phyloP scores from a whole-genome alignment of 2,888 invertebrate species.

The Drosophila multiciliata region DNA sequence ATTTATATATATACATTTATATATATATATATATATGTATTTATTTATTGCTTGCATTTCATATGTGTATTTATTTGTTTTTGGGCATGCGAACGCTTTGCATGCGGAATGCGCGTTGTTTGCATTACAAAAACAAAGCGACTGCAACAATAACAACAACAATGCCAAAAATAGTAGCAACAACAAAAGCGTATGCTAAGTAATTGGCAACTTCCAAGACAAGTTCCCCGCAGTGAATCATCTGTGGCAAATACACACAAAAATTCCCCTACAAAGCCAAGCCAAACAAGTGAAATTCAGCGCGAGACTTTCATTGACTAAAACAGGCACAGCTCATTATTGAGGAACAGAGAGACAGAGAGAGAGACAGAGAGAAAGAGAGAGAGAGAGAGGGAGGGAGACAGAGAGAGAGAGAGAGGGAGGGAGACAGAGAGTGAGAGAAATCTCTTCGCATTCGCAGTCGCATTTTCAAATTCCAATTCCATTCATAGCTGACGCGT shows the following conservation, averaged over 20 bases:
- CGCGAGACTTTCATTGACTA: slow-evolving; percentile 51
- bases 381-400: neutral
- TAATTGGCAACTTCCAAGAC: slow-evolving; percentile 34
- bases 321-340: slow-evolving; percentile 24
- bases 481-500: slow-evolving; percentile 45
- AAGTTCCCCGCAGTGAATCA: slow-evolving; percentile 47
- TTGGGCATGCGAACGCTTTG: slow-evolving; percentile 42
- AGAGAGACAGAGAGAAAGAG: neutral
- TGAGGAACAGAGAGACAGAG: too few relatives aligned
- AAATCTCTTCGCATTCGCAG: slow-evolving; percentile 7
- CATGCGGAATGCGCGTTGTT: slow-evolving; percentile 25
- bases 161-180: neutral
- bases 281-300: slow-evolving; percentile 39
- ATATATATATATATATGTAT: neutral
- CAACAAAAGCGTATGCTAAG: slow-evolving; percentile 7
- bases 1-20: neutral
- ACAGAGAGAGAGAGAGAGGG: neutral
- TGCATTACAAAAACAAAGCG: slow-evolving; percentile 20
- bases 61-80: slow-evolving; percentile 10
- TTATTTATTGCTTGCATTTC: slow-evolving; percentile 27
- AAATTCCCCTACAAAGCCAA: slow-evolving; percentile 23
- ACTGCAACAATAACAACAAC: neutral
- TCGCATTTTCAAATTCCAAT: slow-evolving; percentile 46
- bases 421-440: neutral
- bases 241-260: neutral